These are phyloP conservation scores for Sycophila texana DNA, from an alignment of 2,888 invertebrate genomes.

Conservation along the genomic window DNA sequence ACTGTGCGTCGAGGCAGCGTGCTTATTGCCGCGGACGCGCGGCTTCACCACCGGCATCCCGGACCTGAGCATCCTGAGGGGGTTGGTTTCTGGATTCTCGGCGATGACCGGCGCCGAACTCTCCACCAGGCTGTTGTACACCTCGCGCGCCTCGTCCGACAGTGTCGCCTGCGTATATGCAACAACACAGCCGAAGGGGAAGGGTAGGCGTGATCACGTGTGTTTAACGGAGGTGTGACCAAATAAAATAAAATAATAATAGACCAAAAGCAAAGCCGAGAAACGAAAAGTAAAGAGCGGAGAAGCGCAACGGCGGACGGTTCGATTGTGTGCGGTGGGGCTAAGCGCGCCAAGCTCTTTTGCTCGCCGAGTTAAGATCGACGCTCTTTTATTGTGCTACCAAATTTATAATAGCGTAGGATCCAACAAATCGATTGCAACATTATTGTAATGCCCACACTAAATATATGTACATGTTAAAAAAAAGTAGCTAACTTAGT, in stretches of 20 bases:
- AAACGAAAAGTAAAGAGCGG: conserved; percentile 57
- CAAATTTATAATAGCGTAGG: too few species aligned
- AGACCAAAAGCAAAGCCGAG: conserved; percentile 4
- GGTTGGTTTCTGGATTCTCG: conserved; percentile 77
- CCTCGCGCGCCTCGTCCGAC: conserved; percentile 92
- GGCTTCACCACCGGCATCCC: conserved; percentile 79
- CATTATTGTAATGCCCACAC: conserved; percentile 38
- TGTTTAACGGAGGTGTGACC: conserved; percentile 40
- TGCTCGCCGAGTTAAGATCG: too few species aligned
- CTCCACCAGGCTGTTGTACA: conserved; percentile 94
- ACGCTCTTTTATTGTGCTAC: too few species aligned
- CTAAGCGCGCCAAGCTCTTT: too few species aligned
- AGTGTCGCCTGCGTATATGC: conserved; percentile 82
- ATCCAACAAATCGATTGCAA: not conserved
- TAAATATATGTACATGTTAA: conserved; percentile 3
- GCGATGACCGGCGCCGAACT: conserved; percentile 72
- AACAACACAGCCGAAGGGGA: conserved; percentile 63
- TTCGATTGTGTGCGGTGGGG: too few species aligned
- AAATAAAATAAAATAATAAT: conserved; percentile 24
- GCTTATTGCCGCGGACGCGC: conserved; percentile 77
- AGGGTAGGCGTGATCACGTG: conserved; percentile 52
- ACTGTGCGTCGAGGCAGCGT: conserved; percentile 58
- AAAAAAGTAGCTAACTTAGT: not conserved
- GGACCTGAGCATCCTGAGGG: conserved; percentile 81
- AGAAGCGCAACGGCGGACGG: not conserved